Evolutionary conservation across 2,888 invertebrate species (phyloP).

Genomic region (Atethmia centrago): DNA sequence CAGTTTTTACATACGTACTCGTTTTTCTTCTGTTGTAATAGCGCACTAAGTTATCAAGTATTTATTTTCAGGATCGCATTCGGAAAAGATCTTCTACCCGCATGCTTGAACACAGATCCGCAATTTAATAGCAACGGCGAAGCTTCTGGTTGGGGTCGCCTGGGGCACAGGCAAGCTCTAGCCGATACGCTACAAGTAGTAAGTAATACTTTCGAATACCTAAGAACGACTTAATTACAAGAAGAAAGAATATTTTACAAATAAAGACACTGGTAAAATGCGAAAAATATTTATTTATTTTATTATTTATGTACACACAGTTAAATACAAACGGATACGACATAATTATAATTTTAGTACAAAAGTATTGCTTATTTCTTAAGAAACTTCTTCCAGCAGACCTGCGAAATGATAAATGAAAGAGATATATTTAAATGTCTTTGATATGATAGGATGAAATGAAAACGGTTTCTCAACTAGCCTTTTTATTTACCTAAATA

Average conservation of each 20-base stretch:
- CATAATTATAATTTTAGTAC: too few species aligned
- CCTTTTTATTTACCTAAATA: too few species aligned
- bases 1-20: background rate
- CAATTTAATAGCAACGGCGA: background rate
- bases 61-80: slow-evolving; percentile 47
- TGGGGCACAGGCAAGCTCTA: slow-evolving; percentile 33
- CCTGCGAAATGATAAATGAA: too few species aligned
- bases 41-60: too few species aligned
- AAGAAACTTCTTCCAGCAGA: too few species aligned
- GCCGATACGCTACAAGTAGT: slow-evolving; percentile 57
- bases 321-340: too few species aligned
- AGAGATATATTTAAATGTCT: background rate
- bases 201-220: slow-evolving; percentile 1
- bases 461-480: too few species aligned
- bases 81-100: slow-evolving; percentile 51
- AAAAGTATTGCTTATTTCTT: too few species aligned
- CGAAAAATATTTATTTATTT: too few species aligned
- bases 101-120: slow-evolving; percentile 37
- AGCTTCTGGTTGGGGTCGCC: slow-evolving; percentile 53
- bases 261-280: background rate
- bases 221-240: background rate
- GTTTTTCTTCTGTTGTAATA: background rate
- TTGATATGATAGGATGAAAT: too few species aligned
- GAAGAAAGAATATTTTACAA: background rate
- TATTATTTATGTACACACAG: too few species aligned